Conservation (phyloP, 2,888 invertebrate genomes). For the Hipparchia sbordonii region DNA sequence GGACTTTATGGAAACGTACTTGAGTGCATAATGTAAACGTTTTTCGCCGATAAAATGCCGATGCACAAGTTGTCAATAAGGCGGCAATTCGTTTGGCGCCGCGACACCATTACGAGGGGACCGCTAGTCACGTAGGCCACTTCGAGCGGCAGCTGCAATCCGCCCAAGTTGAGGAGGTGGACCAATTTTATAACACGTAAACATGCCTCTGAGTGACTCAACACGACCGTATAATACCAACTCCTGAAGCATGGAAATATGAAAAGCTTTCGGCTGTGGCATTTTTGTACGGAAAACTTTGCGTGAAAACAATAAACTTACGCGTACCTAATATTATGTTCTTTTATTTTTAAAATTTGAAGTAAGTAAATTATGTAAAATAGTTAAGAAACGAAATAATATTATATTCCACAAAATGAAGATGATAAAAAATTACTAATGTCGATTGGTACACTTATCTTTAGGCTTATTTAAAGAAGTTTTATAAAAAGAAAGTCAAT, state of each 20-base stretch:
- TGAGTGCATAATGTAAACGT: slow-evolving; percentile 15
- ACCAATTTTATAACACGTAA: slow-evolving; percentile 38
- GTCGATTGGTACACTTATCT: too few relatives aligned
- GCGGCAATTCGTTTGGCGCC: slow-evolving; percentile 77
- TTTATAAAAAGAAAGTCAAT: too few relatives aligned
- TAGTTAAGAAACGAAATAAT: too few relatives aligned
- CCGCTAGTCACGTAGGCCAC: slow-evolving; percentile 82
- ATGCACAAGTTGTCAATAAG: slow-evolving; percentile 63
- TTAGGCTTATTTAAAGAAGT: too few relatives aligned
- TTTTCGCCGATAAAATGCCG: slow-evolving; percentile 35
- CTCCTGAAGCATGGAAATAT: slow-evolving; percentile 42
- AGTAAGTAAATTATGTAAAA: too few relatives aligned
- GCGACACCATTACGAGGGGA: slow-evolving; percentile 72
- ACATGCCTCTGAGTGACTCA: slow-evolving; percentile 18
- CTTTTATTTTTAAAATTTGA: too few relatives aligned
- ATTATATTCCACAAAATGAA: background rate
- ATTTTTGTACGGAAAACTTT: slow-evolving; percentile 19
- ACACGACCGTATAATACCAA: slow-evolving; percentile 34
- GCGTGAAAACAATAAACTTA: background rate
- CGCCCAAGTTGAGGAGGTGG: slow-evolving; percentile 55
- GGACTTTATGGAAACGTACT: slow-evolving; percentile 26
- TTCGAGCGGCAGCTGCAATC: slow-evolving; percentile 53
- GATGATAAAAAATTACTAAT: too few relatives aligned
- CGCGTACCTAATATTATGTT: too few relatives aligned
- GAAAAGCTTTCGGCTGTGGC: slow-evolving; percentile 33